Base-by-base conservation (phyloP, 2,888 invertebrate species). In the Nemotelus pantherinus region DNA sequence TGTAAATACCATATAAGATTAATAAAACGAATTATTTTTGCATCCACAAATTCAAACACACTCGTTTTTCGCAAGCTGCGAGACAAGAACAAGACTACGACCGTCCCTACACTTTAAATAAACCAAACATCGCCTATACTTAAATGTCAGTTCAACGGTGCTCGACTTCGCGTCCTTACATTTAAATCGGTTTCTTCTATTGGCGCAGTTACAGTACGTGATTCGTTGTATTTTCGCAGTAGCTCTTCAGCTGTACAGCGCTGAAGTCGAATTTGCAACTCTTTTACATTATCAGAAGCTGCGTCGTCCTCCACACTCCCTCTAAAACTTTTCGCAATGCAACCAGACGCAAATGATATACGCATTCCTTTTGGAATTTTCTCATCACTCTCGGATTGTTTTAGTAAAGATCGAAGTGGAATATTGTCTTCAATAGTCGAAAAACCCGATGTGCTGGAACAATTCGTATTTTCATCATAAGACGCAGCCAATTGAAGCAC, bases 401-500 rank as follows among this genome's bases (percentile, higher is more conserved):
- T 25, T 25, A 25, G 25, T 25, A 25, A 25, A 25, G 25, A 25
- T 25, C 25, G 25, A 9, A 71, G 55, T 6, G 74, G 74, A 48
- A 74, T 74, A 48, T 74, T 74, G 25, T 74, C 74, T 25, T 74
- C 74, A 10, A 41, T 5, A 9, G 48, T 60, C 7, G 60, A 74
- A 10, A 60, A 60, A 5, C 63, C 43, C 0, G 74, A 60, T 10
- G 25, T 2, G 3, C 41, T 47, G 2, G 74, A 74, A 3, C 47
- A 43, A 50, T 60, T 74, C 6, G 74, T 74, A 39, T 74, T 74
- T 44, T 74, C 74, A 48, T 74, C 74, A 44, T 10, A 60, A 6
- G 60, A 74, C 5, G 53, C 7, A 3, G 60, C 47, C n/a, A 55
- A 39, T 6, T 74, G 63, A 2, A 50, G 3, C 7, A 48, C 39